Evolutionary conservation across 2,797 vertebrate genomes (phyloP).

Genomic region (Epinephelus coioides): DNA sequence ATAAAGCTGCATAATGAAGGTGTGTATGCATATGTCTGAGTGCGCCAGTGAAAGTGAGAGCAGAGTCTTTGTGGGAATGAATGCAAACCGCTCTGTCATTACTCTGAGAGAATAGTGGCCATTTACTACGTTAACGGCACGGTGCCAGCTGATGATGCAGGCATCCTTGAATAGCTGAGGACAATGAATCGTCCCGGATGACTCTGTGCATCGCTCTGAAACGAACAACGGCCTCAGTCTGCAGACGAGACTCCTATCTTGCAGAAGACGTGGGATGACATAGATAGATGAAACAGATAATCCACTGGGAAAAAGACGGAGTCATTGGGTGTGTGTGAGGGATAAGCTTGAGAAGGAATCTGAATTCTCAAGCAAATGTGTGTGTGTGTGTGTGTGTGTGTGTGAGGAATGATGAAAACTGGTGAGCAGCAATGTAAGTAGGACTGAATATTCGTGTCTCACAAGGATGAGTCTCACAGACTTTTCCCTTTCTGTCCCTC

Average conservation of each 20-base stretch:
- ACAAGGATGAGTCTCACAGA: slow-evolving; percentile 10
- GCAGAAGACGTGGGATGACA: slow-evolving; percentile 6
- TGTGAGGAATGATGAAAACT: slow-evolving; percentile 53
- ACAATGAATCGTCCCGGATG: slow-evolving; percentile 36
- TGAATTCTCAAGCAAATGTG: slow-evolving; percentile 20
- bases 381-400: slow-evolving; percentile 15
- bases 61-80: neutral
- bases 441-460: slow-evolving; percentile 41
- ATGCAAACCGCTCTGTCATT: slow-evolving; percentile 49
- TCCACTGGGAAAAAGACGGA: slow-evolving; percentile 13
- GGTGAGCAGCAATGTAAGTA: slow-evolving; percentile 33
- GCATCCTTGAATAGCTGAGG: slow-evolving; percentile 42
- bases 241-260: slow-evolving; percentile 11
- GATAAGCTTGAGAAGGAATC: slow-evolving; percentile 11
- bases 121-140: slow-evolving; percentile 37
- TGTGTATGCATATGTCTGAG: neutral
- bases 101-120: slow-evolving; percentile 45
- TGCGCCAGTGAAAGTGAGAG: neutral
- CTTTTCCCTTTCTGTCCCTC: slow-evolving; percentile 9
- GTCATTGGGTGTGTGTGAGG: slow-evolving; percentile 15
- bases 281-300: slow-evolving; percentile 49
- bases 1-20: neutral
- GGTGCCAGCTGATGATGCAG: slow-evolving; percentile 56
- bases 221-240: slow-evolving; percentile 30
- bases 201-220: slow-evolving; percentile 20